These are phyloP conservation scores for Cheiracanthium punctorium DNA, from an alignment of 2,888 invertebrate genomes.

Conservation along the genomic window DNA sequence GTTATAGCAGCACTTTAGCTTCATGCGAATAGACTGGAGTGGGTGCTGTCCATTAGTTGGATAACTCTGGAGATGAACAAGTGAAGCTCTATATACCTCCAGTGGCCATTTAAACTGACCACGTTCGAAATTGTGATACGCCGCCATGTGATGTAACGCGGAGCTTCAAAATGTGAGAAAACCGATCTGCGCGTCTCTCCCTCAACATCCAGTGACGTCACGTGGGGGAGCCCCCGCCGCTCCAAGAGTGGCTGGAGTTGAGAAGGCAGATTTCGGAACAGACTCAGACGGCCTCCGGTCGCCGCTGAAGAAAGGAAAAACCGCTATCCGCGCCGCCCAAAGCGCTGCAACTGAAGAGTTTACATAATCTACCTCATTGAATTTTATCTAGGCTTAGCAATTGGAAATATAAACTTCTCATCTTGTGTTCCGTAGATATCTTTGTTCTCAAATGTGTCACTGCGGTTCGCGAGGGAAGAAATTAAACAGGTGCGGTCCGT, in stretches of 20 bases:
- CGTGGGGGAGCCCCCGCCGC: constrained; percentile 48
- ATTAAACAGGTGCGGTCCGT: constrained; percentile 48
- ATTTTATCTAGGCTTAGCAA: background rate
- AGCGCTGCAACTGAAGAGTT: background rate
- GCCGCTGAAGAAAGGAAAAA: constrained; percentile 38
- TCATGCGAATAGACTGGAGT: no score
- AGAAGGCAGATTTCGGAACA: constrained; percentile 35
- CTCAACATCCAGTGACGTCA: constrained; percentile 39
- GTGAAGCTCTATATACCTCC: background rate
- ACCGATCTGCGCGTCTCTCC: constrained; percentile 3
- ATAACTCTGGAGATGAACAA: no score
- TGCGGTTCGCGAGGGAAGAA: constrained; percentile 22
- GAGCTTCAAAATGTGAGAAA: background rate
- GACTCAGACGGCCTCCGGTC: constrained; percentile 59
- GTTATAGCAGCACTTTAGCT: no score
- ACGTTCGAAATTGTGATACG: background rate
- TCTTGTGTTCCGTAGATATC: background rate
- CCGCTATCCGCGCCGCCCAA: background rate
- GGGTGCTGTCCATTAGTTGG: no score
- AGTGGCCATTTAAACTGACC: constrained; percentile 17
- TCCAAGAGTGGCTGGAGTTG: constrained; percentile 37
- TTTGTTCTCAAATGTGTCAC: background rate
- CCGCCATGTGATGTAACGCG: constrained; percentile 23
- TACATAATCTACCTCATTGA: background rate
- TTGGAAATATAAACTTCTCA: background rate